phyloP scores from a whole-genome alignment of 2,888 invertebrate genomes.

The Apamea anceps region DNA sequence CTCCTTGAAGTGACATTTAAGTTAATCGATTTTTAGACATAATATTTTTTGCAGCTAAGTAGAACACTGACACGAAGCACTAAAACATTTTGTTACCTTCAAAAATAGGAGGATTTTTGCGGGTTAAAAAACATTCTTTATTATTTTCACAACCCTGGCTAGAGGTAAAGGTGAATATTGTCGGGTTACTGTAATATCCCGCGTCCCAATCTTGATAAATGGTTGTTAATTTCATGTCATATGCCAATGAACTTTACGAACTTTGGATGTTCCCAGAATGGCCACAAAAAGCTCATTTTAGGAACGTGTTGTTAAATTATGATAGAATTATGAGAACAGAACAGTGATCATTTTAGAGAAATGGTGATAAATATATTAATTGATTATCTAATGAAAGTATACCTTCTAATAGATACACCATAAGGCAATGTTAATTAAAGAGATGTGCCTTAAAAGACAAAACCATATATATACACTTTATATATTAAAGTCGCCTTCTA shows the following conservation, averaged over 20 bases:
- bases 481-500: too few relatives aligned
- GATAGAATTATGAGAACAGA: not conserved
- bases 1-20: not conserved
- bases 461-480: too few relatives aligned
- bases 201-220: constrained; percentile 12
- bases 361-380: not conserved
- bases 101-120: not conserved
- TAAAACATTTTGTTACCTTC: not conserved
- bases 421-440: not conserved
- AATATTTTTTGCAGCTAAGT: not conserved
- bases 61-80: not conserved
- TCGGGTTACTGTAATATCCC: constrained; percentile 5
- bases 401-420: not conserved
- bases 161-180: not conserved
- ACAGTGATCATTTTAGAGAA: not conserved
- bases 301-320: not conserved
- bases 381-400: not conserved
- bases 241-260: constrained; percentile 9
- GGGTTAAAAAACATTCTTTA: not conserved
- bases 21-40: not conserved
- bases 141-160: constrained; percentile 19
- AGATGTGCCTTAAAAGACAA: not conserved
- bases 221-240: constrained; percentile 30
- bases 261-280: not conserved
- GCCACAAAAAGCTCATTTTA: not conserved